A percentile compares a stretch with the other conserved stretches of the same genome.
These are phyloP conservation scores for Paracentrotus lividus DNA, from an alignment of 53 echinoderm and acorn worm species.

Conservation along the genomic window DNA sequence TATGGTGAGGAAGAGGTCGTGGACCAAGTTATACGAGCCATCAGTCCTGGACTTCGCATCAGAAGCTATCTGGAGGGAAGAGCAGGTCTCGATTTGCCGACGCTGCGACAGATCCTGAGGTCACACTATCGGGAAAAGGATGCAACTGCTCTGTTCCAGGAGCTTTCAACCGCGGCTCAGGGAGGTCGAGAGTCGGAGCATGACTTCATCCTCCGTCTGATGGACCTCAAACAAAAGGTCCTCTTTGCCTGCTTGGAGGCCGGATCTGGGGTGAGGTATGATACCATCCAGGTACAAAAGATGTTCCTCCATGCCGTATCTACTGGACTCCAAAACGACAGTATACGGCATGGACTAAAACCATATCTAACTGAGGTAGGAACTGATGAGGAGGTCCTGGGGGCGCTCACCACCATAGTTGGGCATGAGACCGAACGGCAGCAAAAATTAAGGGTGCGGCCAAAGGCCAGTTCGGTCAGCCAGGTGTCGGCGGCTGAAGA, in stretches of 20 bases:
- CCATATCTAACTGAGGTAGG: background rate
- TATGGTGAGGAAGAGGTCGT: no score
- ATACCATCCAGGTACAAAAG: slow-evolving; percentile 57
- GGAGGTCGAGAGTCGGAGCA: slow-evolving; percentile 70
- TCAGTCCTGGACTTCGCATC: no score
- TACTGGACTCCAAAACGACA: slow-evolving; percentile 42
- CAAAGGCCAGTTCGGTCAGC: background rate
- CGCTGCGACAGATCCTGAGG: slow-evolving; percentile 69
- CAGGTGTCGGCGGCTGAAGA: background rate
- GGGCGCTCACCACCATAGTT: background rate
- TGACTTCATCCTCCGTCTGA: slow-evolving; percentile 72
- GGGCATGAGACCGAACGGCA: background rate
- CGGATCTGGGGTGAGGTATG: slow-evolving; percentile 60
- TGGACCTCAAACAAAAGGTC: slow-evolving; percentile 77
- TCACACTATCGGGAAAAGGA: slow-evolving; percentile 65
- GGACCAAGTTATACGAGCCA: no score
- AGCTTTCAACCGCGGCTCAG: slow-evolving; percentile 76
- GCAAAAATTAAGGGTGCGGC: background rate
- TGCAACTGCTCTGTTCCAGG: slow-evolving; percentile 74
- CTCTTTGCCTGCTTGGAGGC: background rate
- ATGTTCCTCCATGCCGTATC: no score
- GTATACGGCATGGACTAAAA: background rate
- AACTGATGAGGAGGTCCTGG: background rate
- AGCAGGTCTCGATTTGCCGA: slow-evolving; percentile 30
- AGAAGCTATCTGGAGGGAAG: slow-evolving; percentile 1